Percentiles rank a stretch among this genome's conserved stretches.
phyloP scores from a whole-genome alignment of 2,888 invertebrate genomes.

The Lepetodrilus schrolli region DNA sequence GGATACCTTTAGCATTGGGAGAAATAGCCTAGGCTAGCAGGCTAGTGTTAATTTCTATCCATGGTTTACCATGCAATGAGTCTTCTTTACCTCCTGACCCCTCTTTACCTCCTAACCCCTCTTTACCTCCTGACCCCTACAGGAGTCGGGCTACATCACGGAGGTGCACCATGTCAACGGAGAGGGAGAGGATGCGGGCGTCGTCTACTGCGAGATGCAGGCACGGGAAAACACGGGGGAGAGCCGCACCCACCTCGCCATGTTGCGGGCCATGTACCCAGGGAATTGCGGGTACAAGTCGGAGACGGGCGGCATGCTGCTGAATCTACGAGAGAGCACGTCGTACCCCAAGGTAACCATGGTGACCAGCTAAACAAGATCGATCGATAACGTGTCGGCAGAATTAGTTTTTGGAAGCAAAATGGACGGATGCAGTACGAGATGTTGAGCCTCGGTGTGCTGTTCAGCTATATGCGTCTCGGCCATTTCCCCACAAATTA shows the following conservation, averaged over 20 bases:
- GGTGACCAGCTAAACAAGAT: too few species aligned
- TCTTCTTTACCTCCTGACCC: too few species aligned
- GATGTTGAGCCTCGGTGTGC: slow-evolving; percentile 81
- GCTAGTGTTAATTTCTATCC: too few species aligned
- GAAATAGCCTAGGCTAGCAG: too few species aligned
- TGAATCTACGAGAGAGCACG: slow-evolving; percentile 87
- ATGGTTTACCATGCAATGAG: too few species aligned
- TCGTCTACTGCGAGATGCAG: slow-evolving; percentile 97
- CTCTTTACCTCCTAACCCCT: too few species aligned
- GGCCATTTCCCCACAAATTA: slow-evolving; percentile 88
- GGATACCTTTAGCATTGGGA: too few species aligned
- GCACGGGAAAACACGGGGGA: slow-evolving; percentile 88
- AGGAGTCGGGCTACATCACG: slow-evolving; percentile 88
- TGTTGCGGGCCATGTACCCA: slow-evolving; percentile 85
- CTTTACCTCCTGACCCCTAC: too few species aligned
- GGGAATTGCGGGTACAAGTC: slow-evolving; percentile 88
- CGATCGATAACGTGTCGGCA: too few species aligned
- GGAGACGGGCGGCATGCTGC: slow-evolving; percentile 89
- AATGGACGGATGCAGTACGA: slow-evolving; percentile 69
- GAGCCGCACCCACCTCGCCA: slow-evolving; percentile 81
- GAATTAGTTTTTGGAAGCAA: too few species aligned
- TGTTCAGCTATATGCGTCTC: slow-evolving; percentile 90
- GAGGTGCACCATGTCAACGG: slow-evolving; percentile 94
- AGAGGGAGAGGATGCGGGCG: slow-evolving; percentile 91
- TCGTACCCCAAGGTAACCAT: slow-evolving; percentile 82